Base-by-base conservation (phyloP, 1,140 invertebrate genomes). In the Heliconius hewitsoni region DNA sequence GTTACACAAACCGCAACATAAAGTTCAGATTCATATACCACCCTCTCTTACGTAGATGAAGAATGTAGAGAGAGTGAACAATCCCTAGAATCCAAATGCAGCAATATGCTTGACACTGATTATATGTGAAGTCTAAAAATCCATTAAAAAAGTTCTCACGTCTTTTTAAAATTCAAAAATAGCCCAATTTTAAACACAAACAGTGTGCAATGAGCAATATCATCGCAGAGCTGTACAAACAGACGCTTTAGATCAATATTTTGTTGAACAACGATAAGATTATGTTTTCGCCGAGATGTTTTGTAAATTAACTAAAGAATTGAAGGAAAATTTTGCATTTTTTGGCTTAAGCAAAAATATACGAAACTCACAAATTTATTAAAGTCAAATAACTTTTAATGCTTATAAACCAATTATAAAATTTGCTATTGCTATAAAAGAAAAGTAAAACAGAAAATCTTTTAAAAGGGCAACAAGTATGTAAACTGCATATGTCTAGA, bases 241-340 rank as follows among this genome's bases (percentile, higher is more conserved):
- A 87, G 70, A 76, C 27, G 72, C 75, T 82, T 78, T 75, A 75
- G 81, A 27, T 85, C 81, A 85, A 87, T 87, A 87, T 86, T 84
- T 83, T 86, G 66, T 82, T 80, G 30, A 66, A 8, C 18, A 30
- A 27, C 39, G 74, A 77, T 77, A 77, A 80, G 76, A 76, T 74
- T 74, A 79, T 76, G 50, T 30, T 82, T 79, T 79, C 50, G 52
- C 27, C 50, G 73, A 16, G 73, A 74, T 34, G 30, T 74, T 55
- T 55, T 52, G 55, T 42, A 60, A 66, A 75, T 66, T 66, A 66
- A 66, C 37, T 66, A 66, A 37, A 74, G 74, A 39, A 11, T 42
- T 3, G 37, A 27, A 75, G 73, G 52, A 60, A 27, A 34, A n/a
- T 74, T 74, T 74, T 37, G 6, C 18, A 57, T 8, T n/a, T 60